phyloP scores from a whole-genome alignment of 2,888 invertebrate species.

The Aphrophora alni region DNA sequence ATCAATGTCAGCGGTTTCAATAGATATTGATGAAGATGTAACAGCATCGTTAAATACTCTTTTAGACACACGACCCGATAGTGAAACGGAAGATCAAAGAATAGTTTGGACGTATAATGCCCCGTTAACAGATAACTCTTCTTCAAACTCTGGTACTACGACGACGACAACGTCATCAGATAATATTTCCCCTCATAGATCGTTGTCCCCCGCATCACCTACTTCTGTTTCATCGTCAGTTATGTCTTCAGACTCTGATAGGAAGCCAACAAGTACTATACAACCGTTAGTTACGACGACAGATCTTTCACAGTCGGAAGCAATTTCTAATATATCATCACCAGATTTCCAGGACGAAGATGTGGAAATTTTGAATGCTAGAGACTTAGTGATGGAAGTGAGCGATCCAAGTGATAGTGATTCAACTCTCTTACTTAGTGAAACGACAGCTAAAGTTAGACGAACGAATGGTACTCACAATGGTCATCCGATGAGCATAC shows the following conservation, averaged over 20 bases:
- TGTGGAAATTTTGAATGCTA: conserved; percentile 77
- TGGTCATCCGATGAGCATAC: conserved; percentile 27
- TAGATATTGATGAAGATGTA: conserved; percentile 92
- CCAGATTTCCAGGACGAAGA: conserved; percentile 89
- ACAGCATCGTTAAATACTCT: conserved; percentile 92
- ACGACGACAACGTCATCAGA: conserved; percentile 53
- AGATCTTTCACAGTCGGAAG: conserved; percentile 78
- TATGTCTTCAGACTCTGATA: conserved; percentile 74
- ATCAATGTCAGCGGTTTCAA: conserved; percentile 80
- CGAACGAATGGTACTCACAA: conserved; percentile 25
- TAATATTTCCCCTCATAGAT: conserved; percentile 59
- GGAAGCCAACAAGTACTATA: conserved; percentile 58
- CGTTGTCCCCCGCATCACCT: conserved; percentile 79
- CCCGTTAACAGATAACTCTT: conserved; percentile 58
- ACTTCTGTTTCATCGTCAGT: conserved; percentile 88
- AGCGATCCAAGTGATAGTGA: conserved; percentile 91
- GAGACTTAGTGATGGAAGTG: conserved; percentile 82
- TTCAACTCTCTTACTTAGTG: conserved; percentile 82
- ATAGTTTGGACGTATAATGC: conserved; percentile 94
- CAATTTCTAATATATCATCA: conserved; percentile 87
- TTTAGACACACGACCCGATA: conserved; percentile 69
- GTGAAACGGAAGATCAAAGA: conserved; percentile 61
- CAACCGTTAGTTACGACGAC: conserved; percentile 33
- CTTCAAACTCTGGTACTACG: conserved; percentile 38
- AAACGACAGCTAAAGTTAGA: conserved; percentile 44